Evolutionary conservation across 2,113 vertebrate species (phyloP).

Genomic region (Pseudopipra pipra): DNA sequence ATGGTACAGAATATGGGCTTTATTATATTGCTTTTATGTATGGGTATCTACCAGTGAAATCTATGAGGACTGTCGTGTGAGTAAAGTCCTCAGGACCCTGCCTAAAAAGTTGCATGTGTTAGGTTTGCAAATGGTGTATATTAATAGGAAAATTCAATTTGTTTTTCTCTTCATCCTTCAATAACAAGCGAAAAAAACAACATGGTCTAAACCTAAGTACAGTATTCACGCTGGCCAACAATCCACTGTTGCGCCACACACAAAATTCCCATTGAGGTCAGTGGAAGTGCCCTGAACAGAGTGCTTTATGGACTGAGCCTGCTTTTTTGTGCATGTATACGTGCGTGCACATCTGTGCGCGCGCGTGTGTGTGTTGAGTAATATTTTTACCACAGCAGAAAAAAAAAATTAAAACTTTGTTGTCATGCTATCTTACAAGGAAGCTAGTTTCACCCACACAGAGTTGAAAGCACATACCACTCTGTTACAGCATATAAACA

Average conservation of each 20-base stretch:
- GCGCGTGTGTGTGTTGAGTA: background rate
- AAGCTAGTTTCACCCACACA: conserved; percentile 59
- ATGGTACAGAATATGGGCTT: background rate
- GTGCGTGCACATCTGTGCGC: background rate
- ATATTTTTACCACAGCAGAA: conserved; percentile 20
- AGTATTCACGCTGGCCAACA: background rate
- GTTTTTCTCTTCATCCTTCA: conserved; percentile 32
- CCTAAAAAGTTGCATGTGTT: background rate
- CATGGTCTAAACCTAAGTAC: conserved; percentile 16
- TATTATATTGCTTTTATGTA: background rate
- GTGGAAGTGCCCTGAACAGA: conserved; percentile 25
- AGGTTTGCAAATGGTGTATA: background rate
- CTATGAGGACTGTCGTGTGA: background rate
- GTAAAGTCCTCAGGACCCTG: conserved; percentile 15
- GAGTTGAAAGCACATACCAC: conserved; percentile 68
- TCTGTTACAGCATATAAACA: conserved; percentile 54
- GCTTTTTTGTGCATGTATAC: background rate
- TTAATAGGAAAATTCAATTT: conserved; percentile 48
- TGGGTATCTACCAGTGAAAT: conserved; percentile 15
- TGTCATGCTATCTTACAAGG: conserved; percentile 46
- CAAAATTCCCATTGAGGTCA: conserved; percentile 48
- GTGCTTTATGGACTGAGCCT: background rate
- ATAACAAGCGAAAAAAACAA: conserved; percentile 29
- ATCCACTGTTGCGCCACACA: conserved; percentile 7
- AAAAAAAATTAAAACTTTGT: conserved; percentile 11